Conservation (phyloP, 2,113 vertebrate species). For the Nothoprocta pentlandii region DNA sequence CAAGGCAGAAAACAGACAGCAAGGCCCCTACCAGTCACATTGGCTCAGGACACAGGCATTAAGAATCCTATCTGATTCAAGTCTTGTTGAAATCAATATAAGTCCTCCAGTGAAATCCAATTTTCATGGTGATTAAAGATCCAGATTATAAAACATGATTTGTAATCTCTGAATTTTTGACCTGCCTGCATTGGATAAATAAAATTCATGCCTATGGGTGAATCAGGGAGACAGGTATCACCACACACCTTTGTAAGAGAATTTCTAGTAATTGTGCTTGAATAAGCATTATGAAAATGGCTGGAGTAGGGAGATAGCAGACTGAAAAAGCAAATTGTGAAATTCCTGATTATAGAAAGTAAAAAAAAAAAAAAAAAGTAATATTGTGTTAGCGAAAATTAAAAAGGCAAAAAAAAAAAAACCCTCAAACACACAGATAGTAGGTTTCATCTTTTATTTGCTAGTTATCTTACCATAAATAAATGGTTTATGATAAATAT, state of each 20-base stretch:
- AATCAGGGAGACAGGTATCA: constrained; percentile 17
- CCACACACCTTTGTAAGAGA: neutral
- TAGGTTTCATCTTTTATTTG: neutral
- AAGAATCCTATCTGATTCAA: neutral
- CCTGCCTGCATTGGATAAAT: constrained; percentile 46
- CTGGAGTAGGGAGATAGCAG: neutral
- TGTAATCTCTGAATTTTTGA: constrained; percentile 10
- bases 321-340: neutral
- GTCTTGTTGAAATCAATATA: constrained; percentile 33
- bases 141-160: constrained; percentile 22
- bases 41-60: constrained; percentile 37
- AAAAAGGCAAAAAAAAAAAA: neutral
- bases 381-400: neutral
- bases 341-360: neutral
- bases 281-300: neutral
- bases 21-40: constrained; percentile 36
- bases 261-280: neutral
- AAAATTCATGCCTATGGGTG: neutral
- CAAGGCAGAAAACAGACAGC: neutral
- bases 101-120: neutral
- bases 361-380: no score
- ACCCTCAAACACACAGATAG: neutral
- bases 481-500: neutral
- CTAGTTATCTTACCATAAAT: neutral
- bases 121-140: constrained; percentile 19